Conservation (phyloP, 2,888 invertebrate genomes). For the Crematogaster levior region DNA sequence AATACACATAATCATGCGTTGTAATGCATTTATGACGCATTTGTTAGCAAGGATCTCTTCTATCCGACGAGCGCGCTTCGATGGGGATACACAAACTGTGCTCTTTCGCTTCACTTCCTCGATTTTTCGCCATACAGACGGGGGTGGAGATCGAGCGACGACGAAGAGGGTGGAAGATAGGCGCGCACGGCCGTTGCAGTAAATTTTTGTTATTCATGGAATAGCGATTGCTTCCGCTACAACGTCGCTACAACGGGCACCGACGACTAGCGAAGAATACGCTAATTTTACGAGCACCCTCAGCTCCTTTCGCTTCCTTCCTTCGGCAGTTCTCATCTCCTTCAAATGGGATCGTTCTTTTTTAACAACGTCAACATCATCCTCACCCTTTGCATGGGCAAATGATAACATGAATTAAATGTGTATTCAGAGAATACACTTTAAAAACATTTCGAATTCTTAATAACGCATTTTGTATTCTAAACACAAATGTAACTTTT, state of each 20-base stretch:
- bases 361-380: slow-evolving; percentile 25
- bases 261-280: slow-evolving; percentile 77
- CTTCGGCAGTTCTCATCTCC: slow-evolving; percentile 40
- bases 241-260: slow-evolving; percentile 70
- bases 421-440: slow-evolving; percentile 5
- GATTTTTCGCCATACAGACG: slow-evolving; percentile 3
- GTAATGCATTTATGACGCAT: slow-evolving; percentile 49
- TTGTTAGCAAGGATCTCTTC: slow-evolving; percentile 22
- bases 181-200: slow-evolving; percentile 63
- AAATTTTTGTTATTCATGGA: slow-evolving; percentile 83
- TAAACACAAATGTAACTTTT: not conserved
- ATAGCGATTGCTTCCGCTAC: slow-evolving; percentile 82
- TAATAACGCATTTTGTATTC: not conserved
- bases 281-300: slow-evolving; percentile 80
- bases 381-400: not conserved
- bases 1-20: slow-evolving; percentile 19
- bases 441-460: not conserved
- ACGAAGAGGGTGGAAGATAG: slow-evolving; percentile 41
- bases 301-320: slow-evolving; percentile 55
- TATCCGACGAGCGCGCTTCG: slow-evolving; percentile 8
- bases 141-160: slow-evolving; percentile 25
- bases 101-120: slow-evolving; percentile 5
- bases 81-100: slow-evolving; percentile 20
- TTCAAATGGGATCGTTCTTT: slow-evolving; percentile 19
- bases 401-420: slow-evolving; percentile 20